Evolutionary conservation across 2,888 invertebrate species (phyloP).

Genomic region (Apamea monoglypha): DNA sequence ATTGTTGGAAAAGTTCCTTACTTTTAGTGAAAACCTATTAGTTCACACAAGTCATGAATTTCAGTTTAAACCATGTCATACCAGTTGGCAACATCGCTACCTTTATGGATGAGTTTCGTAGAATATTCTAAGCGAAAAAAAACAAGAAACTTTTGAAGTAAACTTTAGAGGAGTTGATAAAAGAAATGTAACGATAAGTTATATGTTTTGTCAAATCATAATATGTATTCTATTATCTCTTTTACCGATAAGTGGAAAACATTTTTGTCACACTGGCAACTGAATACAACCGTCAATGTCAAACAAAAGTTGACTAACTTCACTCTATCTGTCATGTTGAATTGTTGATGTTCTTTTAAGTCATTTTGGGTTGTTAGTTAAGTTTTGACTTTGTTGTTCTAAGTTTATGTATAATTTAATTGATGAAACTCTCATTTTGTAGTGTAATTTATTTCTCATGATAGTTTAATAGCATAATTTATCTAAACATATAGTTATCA

Average conservation of each 20-base stretch:
- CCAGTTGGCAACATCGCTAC: not conserved
- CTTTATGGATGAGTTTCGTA: not conserved
- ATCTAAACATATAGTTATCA: not conserved
- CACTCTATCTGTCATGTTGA: not conserved
- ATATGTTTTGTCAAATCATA: not conserved
- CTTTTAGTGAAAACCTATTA: not conserved
- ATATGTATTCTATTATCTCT: not conserved
- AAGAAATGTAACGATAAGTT: not conserved
- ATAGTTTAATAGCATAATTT: not conserved
- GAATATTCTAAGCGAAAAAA: not conserved
- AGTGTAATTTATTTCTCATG: not conserved
- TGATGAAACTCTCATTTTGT: not conserved
- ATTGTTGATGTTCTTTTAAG: not conserved
- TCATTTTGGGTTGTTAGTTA: conserved; percentile 8
- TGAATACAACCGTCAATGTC: conserved; percentile 30
- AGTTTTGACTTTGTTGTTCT: conserved; percentile 6
- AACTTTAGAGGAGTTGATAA: not conserved
- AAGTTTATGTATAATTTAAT: not conserved
- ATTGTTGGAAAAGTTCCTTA: not conserved
- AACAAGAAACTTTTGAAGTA: not conserved
- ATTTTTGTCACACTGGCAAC: conserved; percentile 34
- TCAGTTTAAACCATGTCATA: not conserved
- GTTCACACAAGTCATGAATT: not conserved
- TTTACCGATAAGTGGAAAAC: not conserved
- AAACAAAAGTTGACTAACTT: conserved; percentile 23